Base-by-base conservation (phyloP, 2,797 vertebrate species). In the Antrozous pallidus region DNA sequence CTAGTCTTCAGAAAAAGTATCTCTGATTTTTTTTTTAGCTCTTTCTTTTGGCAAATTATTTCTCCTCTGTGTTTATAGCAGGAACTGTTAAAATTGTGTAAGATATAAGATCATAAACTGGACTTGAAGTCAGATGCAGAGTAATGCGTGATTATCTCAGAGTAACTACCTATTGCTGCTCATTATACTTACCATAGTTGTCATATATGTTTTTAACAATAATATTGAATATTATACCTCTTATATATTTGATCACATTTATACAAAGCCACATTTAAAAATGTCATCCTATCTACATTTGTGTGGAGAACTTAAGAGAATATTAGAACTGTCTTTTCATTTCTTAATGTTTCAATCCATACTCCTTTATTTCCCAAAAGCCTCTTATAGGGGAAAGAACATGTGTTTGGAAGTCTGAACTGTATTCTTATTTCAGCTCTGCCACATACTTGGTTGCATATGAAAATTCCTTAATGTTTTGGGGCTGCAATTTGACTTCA, bases 1-100 rank as follows among this genome's bases (percentile, higher is more conserved):
- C 31, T 89, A 85, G 18, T 67, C n/a, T 95, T 94, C 12, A 95
- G n/a, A 40, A 90, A 90, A 86, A 77, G 26, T 89, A 96, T 87
- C 14, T 81, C 13, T 47, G 4, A 45, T 51, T 40, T 75, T 54
- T 67, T 56, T 67, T 90, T n/a, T 31, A 74, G 20, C 31, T 22
- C 16, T 73, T 90, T 84, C 11, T 81, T 92, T 78, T 75, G 47
- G 31, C 77, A 12, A 82, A 14, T 82, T 73, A 82, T 77, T 77
- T 77, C 58, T 80, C 26, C 65, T 80, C 9, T 90, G 47, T 67
- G 13, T 77, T 1, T 83, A 40, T n/a, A 96, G 13, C 26, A 91
- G 36, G 4, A n/a, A 51, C 65, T 74, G 2, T 91, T 71, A 75
- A 93, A 80, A 6, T 79, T 63, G 12, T 90, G 0, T 56, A 33